Evolutionary conservation across 2,888 invertebrate genomes (phyloP).

Genomic region (Sipha maydis): DNA sequence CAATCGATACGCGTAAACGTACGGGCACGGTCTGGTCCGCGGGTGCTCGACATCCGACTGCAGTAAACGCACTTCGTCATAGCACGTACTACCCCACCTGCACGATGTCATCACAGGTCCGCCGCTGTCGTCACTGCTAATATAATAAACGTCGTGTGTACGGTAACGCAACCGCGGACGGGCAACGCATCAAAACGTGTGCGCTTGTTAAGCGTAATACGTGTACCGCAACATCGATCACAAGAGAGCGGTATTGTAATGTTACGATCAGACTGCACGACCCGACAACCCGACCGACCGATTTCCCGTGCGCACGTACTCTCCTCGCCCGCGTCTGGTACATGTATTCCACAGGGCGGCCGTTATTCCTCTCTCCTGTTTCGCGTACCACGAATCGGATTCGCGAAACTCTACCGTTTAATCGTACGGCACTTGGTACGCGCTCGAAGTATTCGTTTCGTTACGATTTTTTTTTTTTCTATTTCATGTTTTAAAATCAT

Average conservation of each 20-base stretch:
- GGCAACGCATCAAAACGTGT: background rate
- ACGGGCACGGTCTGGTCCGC: background rate
- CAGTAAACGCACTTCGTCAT: too few relatives aligned
- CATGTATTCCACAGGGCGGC: too few relatives aligned
- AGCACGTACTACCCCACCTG: too few relatives aligned
- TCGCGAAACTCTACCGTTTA: background rate
- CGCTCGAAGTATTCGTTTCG: too few relatives aligned
- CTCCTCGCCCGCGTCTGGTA: background rate
- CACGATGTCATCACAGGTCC: too few relatives aligned
- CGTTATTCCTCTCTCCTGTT: background rate
- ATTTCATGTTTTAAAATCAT: too few relatives aligned
- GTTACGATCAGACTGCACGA: too few relatives aligned
- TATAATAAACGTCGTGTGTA: too few relatives aligned
- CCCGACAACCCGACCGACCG: too few relatives aligned
- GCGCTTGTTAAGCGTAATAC: background rate
- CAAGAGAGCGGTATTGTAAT: background rate
- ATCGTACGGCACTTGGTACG: too few relatives aligned
- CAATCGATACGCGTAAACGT: background rate
- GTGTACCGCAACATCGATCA: background rate
- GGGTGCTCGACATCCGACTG: background rate
- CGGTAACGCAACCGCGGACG: background rate
- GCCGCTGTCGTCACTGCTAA: too few relatives aligned
- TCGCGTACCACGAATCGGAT: background rate
- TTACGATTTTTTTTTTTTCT: too few relatives aligned
- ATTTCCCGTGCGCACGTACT: background rate